Percentiles rank a stretch among this genome's conserved stretches.
These are phyloP conservation scores for Podabrus alpinus DNA, from an alignment of 2,888 invertebrate genomes.

Conservation along the genomic window DNA sequence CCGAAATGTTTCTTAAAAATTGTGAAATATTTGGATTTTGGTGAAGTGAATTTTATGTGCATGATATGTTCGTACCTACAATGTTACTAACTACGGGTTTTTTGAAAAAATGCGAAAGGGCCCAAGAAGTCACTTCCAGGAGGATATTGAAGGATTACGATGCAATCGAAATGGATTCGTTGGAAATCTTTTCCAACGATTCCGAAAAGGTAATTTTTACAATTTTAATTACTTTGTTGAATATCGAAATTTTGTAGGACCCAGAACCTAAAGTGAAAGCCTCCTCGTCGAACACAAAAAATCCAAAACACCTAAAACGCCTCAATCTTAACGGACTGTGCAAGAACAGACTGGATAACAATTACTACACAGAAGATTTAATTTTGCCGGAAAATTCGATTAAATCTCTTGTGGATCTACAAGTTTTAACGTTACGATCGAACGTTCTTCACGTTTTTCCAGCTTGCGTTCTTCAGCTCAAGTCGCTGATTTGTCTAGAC, in stretches of 20 bases:
- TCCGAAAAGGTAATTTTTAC: conserved; percentile 11
- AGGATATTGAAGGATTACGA: conserved; percentile 31
- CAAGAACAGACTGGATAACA: conserved; percentile 38
- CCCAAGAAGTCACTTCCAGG: conserved; percentile 9
- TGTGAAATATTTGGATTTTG: not conserved
- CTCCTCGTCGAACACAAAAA: not conserved
- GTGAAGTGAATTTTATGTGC: not conserved
- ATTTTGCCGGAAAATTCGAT: conserved; percentile 51
- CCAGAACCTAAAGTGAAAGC: not conserved
- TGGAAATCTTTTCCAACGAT: conserved; percentile 44
- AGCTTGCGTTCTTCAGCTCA: conserved; percentile 62
- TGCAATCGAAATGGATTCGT: conserved; percentile 53
- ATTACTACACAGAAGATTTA: conserved; percentile 51
- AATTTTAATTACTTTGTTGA: not conserved
- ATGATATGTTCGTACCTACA: conserved; percentile 32
- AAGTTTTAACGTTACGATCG: conserved; percentile 54
- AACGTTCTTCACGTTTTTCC: conserved; percentile 67
- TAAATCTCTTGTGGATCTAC: conserved; percentile 49
- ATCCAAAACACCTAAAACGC: conserved; percentile 36
- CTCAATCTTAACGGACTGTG: conserved; percentile 53
- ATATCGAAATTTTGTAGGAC: conserved; percentile 6
- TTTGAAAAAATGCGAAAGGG: conserved; percentile 45
- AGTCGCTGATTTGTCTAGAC: conserved; percentile 67
- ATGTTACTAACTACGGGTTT: conserved; percentile 46
- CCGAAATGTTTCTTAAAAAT: not conserved